Percentiles rank a stretch among this genome's conserved stretches.
phyloP scores from a whole-genome alignment of 2,113 vertebrate species.

The Anarrhichthys ocellatus region DNA sequence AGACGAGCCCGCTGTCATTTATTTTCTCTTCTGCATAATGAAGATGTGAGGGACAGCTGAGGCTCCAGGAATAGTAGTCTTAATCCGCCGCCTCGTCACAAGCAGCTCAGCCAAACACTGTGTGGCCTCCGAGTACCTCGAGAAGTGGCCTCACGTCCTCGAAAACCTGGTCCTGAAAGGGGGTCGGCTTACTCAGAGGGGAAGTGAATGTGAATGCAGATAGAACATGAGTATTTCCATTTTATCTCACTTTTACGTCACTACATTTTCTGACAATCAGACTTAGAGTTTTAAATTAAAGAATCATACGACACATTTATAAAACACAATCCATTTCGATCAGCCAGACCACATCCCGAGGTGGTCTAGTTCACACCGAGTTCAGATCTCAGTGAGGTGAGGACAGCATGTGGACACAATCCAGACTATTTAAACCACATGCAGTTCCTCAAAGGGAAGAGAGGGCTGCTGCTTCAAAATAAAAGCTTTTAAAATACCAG shows the following conservation, averaged over 20 bases:
- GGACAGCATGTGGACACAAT: background rate
- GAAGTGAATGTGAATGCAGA: too few relatives aligned
- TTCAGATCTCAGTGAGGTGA: background rate
- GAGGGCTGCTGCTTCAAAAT: background rate
- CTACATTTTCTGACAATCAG: background rate
- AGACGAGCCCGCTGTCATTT: constrained; percentile 47
- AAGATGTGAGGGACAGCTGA: constrained; percentile 71
- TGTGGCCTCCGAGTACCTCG: background rate
- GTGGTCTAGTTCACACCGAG: too few relatives aligned
- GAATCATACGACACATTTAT: background rate
- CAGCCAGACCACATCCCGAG: background rate
- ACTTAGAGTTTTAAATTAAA: background rate
- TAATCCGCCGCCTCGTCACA: constrained; percentile 56
- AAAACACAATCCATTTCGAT: background rate
- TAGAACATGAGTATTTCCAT: background rate
- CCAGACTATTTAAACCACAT: background rate
- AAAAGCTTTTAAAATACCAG: background rate
- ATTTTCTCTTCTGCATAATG: constrained; percentile 44
- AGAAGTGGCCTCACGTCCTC: background rate
- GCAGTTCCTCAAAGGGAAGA: too few relatives aligned
- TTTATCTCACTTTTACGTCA: background rate
- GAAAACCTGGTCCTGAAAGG: background rate
- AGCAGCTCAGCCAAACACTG: constrained; percentile 16
- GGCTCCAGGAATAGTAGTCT: constrained; percentile 67
- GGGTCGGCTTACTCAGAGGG: background rate